Evolutionary conservation across 2,113 vertebrate species (phyloP), one percentile per base, ranked within the genome.

Genomic region (Salvelinus sp.): DNA sequence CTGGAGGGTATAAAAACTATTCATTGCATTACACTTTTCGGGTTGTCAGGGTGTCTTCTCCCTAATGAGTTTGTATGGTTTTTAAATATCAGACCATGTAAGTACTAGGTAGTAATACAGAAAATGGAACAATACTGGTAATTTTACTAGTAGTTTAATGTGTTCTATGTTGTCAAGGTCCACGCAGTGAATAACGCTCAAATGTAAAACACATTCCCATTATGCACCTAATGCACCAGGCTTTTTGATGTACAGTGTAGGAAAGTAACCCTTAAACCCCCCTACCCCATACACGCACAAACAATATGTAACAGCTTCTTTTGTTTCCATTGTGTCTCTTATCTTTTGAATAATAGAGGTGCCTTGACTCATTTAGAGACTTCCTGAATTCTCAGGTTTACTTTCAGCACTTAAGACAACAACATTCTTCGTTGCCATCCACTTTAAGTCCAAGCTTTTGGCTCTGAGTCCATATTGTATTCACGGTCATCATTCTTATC

Each of bases 301-400:
- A 84, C 83, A 83, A 73, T 30, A 65, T 64, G 64, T 20, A 16
- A 66, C 64, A 30, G 63, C 75, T 47, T 75, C 76, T 84, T 82
- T 88, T 90, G 80, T 89, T 85, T 80, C 44, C 69, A 62, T 85
- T 86, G 88, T 83, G 86, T 47, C 75, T 72, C 50, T 71, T 89
- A 80, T 85, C 84, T 85, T 74, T 27, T 90, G 80, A 92, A 92
- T 91, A 90, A 91, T 91, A 87, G 84, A 91, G 77, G 82, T 81
- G 79, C 20, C 79, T 66, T 57, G 64, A 66, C 27, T 66, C 64
- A 16, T 66, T 66, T 69, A 7, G 89, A 91, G 84, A 86, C 84
- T 81, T 85, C 76, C 70, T 85, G 82, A 82, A 89, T 86, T 82
- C 87, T 89, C 87, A 85, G 78, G 85, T 89, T 90, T 90, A 90